phyloP scores from a whole-genome alignment of 2,888 invertebrate species.

The Palloptera scutellata region DNA sequence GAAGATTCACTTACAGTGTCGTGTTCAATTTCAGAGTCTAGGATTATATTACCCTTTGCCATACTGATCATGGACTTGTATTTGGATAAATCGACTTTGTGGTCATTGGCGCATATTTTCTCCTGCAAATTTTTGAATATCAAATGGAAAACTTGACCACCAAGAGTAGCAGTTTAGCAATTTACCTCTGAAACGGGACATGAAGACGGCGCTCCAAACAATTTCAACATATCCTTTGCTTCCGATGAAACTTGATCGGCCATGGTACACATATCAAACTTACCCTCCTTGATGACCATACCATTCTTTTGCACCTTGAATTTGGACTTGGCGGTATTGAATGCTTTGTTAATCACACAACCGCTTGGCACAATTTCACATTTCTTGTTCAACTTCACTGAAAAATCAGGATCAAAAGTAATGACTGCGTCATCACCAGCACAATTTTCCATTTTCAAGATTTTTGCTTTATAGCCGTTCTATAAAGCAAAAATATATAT shows the following conservation, averaged over 20 bases:
- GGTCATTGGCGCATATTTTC: slow-evolving; percentile 60
- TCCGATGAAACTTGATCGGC: slow-evolving; percentile 45
- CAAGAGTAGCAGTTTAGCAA: neutral
- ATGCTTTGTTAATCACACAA: slow-evolving; percentile 62
- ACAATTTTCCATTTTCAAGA: slow-evolving; percentile 57
- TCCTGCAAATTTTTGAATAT: slow-evolving; percentile 40
- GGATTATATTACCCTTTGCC: slow-evolving; percentile 60
- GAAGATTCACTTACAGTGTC: slow-evolving; percentile 59
- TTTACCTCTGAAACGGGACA: slow-evolving; percentile 63
- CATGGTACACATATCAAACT: slow-evolving; percentile 62
- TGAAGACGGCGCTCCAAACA: slow-evolving; percentile 60
- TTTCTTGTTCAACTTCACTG: slow-evolving; percentile 59
- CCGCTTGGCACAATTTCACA: slow-evolving; percentile 64
- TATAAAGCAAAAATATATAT: slow-evolving; percentile 47
- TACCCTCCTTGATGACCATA: slow-evolving; percentile 62
- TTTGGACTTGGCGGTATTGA: slow-evolving; percentile 59
- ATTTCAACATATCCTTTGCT: slow-evolving; percentile 37
- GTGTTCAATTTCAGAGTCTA: slow-evolving; percentile 60
- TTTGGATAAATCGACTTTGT: slow-evolving; percentile 61
- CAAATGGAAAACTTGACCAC: neutral
- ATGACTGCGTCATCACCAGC: slow-evolving; percentile 55
- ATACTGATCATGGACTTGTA: slow-evolving; percentile 64
- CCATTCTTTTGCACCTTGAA: slow-evolving; percentile 64
- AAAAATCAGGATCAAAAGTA: slow-evolving; percentile 51
- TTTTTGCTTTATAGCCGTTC: slow-evolving; percentile 61